Conservation (phyloP, 2,888 invertebrate species). For the Caprella mutica region DNA sequence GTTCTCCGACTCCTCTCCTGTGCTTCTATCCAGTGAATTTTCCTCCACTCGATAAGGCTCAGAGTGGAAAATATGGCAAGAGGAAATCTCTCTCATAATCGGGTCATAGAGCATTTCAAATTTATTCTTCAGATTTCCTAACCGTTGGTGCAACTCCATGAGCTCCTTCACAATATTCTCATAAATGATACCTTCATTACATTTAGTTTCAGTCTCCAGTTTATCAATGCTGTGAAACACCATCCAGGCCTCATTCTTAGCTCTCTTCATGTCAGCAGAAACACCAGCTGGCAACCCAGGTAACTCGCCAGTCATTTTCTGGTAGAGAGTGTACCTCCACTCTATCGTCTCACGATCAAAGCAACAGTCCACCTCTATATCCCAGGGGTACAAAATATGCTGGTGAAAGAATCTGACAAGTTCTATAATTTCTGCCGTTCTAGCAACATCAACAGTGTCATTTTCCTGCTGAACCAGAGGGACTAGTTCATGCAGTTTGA, state of each 20-base stretch:
- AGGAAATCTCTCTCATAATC: neutral
- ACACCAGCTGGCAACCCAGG: neutral
- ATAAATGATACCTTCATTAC: no score
- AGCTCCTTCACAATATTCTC: conserved; percentile 2
- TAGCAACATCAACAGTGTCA: conserved; percentile 18
- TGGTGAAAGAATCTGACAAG: conserved; percentile 19
- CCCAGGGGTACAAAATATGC: conserved; percentile 7
- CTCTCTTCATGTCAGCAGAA: neutral
- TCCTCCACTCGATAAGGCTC: no score
- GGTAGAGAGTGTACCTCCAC: no score
- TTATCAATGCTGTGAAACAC: neutral
- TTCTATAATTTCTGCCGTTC: conserved; percentile 24
- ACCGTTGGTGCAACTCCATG: neutral
- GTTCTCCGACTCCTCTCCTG: no score
- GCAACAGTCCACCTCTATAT: neutral
- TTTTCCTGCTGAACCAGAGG: conserved; percentile 27
- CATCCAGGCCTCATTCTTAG: conserved; percentile 1
- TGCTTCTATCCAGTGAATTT: no score
- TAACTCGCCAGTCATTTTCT: neutral
- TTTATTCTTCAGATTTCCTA: neutral
- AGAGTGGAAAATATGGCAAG: no score
- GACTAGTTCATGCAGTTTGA: conserved; percentile 20
- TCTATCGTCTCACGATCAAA: no score
- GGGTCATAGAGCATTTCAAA: conserved; percentile 3
- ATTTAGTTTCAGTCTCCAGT: neutral